Evolutionary conservation across 2,797 vertebrate genomes (phyloP), one percentile per base, ranked within the genome.

Genomic region (Eospalax fontanierii): DNA sequence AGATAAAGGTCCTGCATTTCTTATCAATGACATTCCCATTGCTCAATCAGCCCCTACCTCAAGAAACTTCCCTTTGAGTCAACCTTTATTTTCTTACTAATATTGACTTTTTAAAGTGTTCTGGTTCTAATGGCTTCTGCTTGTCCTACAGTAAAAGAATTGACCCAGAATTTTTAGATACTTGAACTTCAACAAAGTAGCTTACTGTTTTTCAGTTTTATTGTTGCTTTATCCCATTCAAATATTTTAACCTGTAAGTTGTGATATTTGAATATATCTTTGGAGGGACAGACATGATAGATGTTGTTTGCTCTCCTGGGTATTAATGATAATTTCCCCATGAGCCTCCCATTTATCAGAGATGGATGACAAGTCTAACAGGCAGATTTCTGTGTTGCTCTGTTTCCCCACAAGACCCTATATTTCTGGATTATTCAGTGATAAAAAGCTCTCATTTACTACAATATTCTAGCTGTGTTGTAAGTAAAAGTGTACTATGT

Each of bases 261-360:
- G 43, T 81, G 87, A 33, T 63, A 89, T 96, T 85, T 96, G 82
- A 89, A 76, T 95, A 82, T 89, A 84, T 96, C 73, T 91, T 94
- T 24, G 40, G 28, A 83, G 46, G 33, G 35, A 89, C 79, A 89
- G 79, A 38, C 63, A 71, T 76, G 88, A 90, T 70, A 79, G 85
- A 96, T 93, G 57, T 9, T 54, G 66, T 88, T 96, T 96, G 30
- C 57, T 46, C 80, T 96, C 79, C 90, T 88, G 73, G 80, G 63
- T 87, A 81, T 85, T 94, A 95, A 91, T 68, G 65, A 18, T 70
- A 83, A 74, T 21, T 92, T 97, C 68, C 79, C 88, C 76, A 68
- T 21, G 57, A 96, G n/a, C 6, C 57, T n/a, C 73, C 33, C 18
- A 81, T 92, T 90, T 76, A 81, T 92, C 92, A 94, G 35, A 76